These are phyloP conservation scores for Scaptomyza hsui DNA, from an alignment of 1,140 invertebrate species.

Conservation along the genomic window DNA sequence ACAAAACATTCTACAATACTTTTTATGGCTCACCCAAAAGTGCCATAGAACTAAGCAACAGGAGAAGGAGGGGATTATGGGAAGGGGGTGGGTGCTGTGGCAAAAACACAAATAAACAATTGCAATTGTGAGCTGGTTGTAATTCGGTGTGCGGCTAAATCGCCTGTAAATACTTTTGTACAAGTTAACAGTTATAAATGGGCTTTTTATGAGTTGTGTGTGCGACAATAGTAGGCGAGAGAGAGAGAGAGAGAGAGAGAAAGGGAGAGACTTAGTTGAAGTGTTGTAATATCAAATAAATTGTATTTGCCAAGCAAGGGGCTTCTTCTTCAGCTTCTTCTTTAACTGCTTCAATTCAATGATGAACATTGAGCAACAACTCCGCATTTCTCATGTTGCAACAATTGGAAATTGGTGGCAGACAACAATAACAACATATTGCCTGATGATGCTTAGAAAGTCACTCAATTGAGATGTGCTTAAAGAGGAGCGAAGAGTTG, in stretches of 20 bases:
- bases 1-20: slow-evolving; percentile 66
- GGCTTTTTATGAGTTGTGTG: slow-evolving; percentile 77
- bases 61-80: background rate
- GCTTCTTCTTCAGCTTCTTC: background rate
- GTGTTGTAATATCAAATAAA: slow-evolving; percentile 57
- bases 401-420: slow-evolving; percentile 37
- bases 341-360: slow-evolving; percentile 2
- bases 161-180: slow-evolving; percentile 81
- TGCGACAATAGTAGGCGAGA: slow-evolving; percentile 66
- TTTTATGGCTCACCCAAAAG: slow-evolving; percentile 67
- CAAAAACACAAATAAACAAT: slow-evolving; percentile 72
- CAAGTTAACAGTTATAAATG: slow-evolving; percentile 82
- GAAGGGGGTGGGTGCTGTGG: slow-evolving; percentile 1
- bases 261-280: background rate
- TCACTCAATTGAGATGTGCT: slow-evolving; percentile 56
- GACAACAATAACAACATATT: background rate
- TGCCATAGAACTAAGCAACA: slow-evolving; percentile 25
- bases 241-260: no score
- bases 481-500: background rate
- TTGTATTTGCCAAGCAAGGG: slow-evolving; percentile 43
- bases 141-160: slow-evolving; percentile 78
- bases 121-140: slow-evolving; percentile 71
- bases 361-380: slow-evolving; percentile 60
- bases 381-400: slow-evolving; percentile 78
- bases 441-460: slow-evolving; percentile 55